Evolutionary conservation across 2,113 vertebrate species (phyloP), one percentile per base, ranked within the genome.

Genomic region (Protobothrops flavoviridis): DNA sequence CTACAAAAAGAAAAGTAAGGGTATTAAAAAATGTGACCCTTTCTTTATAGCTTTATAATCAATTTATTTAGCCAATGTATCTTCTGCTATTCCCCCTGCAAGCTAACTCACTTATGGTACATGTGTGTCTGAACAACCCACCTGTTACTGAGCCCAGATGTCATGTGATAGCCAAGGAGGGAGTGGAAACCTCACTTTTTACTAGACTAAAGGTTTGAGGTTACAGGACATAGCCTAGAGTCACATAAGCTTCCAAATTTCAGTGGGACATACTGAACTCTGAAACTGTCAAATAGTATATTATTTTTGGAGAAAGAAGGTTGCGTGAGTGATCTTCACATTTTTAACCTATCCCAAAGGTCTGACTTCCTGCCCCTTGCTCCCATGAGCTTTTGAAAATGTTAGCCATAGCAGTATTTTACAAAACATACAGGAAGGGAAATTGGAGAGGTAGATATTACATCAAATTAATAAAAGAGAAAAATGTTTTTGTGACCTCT

Each of bases 191-290:
- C 91, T 57, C 93, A 96, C 94, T 97, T 97, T 90, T 97, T 97
- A 94, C 95, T 96, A 97, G 97, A 96, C 95, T 96, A 96, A 97
- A 96, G 95, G 95, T 97, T 95, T 97, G 96, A 97, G 96, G 95
- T 97, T 97, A 96, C 95, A 96, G 96, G 96, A 96, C 94, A 57
- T 96, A 94, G 94, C 96, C 96, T 93, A 95, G 94, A 97, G 97
- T 97, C 97, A 95, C 94, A 96, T 95, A 96, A 96, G 96, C 94
- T 96, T 97, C 97, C 94, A 97, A 97, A 97, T 97, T 97, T 97
- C 96, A 96, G 26, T 96, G 96, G 96, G 97, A 97, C 96, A 95
- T 97, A 96, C 95, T 89, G 96, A 97, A 96, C 96, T 94, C 95
- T 96, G 95, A 95, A 97, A 96, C 96, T 97, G 97, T 97, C 96